Percentiles rank a stretch among this genome's conserved stretches.
Conservation (phyloP, 2,113 vertebrate species). For the Phocoena phocoena region DNA sequence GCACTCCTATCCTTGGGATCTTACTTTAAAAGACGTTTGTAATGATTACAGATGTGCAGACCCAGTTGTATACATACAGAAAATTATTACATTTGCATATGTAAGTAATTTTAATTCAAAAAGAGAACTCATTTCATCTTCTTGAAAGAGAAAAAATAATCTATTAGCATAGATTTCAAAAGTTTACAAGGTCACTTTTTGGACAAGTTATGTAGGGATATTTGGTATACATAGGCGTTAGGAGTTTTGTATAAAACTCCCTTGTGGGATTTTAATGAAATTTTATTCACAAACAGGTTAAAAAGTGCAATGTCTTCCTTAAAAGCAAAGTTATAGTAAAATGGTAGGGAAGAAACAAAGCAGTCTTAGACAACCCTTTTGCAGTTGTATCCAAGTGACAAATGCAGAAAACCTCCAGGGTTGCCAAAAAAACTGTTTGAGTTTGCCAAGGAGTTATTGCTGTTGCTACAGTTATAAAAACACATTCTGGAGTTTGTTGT, state of each 20-base stretch:
- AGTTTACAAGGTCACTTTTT: slow-evolving; percentile 53
- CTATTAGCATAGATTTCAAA: slow-evolving; percentile 32
- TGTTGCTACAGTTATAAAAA: slow-evolving; percentile 69
- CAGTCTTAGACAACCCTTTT: not conserved
- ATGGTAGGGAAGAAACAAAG: not conserved
- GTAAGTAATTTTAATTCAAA: slow-evolving; percentile 50
- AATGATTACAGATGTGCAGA: not conserved
- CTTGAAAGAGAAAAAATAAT: not conserved
- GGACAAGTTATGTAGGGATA: slow-evolving; percentile 24
- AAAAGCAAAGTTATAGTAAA: slow-evolving; percentile 50
- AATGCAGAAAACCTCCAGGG: slow-evolving; percentile 50
- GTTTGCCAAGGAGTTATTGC: slow-evolving; percentile 67
- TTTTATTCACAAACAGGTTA: slow-evolving; percentile 45
- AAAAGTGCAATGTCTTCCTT: slow-evolving; percentile 63
- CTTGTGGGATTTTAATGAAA: slow-evolving; percentile 7
- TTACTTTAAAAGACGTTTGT: slow-evolving; percentile 27
- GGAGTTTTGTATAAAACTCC: slow-evolving; percentile 38
- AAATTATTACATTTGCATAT: slow-evolving; percentile 26
- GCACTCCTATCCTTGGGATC: slow-evolving; percentile 55
- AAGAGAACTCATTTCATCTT: slow-evolving; percentile 10
- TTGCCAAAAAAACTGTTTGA: slow-evolving; percentile 54
- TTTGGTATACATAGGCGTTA: slow-evolving; percentile 20
- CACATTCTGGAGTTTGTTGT: slow-evolving; percentile 49
- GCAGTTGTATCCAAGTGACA: slow-evolving; percentile 28
- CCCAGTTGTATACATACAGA: not conserved